These are phyloP conservation scores for Eueremaeus valkanovi DNA, from an alignment of 2,888 invertebrate genomes.

Conservation along the genomic window DNA sequence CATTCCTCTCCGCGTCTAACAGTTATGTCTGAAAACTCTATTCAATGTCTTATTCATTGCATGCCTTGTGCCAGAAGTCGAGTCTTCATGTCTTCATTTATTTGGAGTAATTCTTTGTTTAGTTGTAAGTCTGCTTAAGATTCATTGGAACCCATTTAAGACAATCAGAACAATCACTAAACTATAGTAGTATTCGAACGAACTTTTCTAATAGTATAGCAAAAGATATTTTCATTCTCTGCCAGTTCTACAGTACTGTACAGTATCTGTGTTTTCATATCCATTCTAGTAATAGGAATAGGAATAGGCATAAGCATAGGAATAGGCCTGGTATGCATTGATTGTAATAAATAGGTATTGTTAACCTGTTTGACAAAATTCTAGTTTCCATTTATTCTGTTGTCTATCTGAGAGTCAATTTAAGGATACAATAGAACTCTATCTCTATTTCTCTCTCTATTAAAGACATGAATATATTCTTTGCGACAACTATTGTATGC, in stretches of 20 bases:
- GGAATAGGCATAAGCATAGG: neutral
- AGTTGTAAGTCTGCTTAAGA: slow-evolving; percentile 12
- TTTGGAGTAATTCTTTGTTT: slow-evolving; percentile 25
- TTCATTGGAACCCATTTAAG: slow-evolving; percentile 31
- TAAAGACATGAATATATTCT: neutral
- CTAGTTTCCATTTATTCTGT: slow-evolving; percentile 14
- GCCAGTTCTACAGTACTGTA: neutral
- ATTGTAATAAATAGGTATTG: slow-evolving; percentile 24
- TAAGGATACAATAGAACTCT: neutral
- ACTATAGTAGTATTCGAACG: neutral
- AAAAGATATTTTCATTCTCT: too few species aligned
- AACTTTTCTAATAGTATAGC: neutral
- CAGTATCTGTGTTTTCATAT: neutral
- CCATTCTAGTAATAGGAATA: neutral
- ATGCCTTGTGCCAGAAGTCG: neutral
- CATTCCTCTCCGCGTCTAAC: too few species aligned
- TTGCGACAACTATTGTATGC: neutral
- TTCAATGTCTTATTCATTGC: slow-evolving; percentile 5
- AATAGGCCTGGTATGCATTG: neutral
- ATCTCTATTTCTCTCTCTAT: neutral
- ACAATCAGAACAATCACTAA: slow-evolving; percentile 16
- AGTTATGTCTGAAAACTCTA: slow-evolving; percentile 5
- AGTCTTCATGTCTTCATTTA: slow-evolving; percentile 12
- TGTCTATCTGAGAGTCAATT: slow-evolving; percentile 32
- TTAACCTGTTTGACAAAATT: slow-evolving; percentile 30